Conservation (phyloP, 2,113 vertebrate species). For the Myocastor coypus region DNA sequence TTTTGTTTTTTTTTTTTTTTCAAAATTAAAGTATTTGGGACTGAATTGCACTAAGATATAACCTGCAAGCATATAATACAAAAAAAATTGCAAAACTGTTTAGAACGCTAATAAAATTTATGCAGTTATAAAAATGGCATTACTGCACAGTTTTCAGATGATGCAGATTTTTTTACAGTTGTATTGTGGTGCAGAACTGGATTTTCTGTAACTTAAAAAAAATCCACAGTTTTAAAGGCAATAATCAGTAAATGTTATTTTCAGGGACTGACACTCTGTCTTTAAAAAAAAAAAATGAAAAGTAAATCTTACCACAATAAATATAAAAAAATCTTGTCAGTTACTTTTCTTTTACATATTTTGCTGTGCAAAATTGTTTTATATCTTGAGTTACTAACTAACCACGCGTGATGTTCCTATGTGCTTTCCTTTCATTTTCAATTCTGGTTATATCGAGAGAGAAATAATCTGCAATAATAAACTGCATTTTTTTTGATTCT, state of each 20-base stretch:
- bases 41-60: conserved; percentile 97
- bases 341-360: conserved; percentile 97
- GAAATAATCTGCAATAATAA: conserved; percentile 94
- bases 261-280: conserved; percentile 98
- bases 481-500: conserved; percentile 91
- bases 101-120: conserved; percentile 93
- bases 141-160: conserved; percentile 92
- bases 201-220: conserved; percentile 93
- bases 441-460: conserved; percentile 92
- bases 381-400: conserved; percentile 95
- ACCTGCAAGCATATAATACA: conserved; percentile 93
- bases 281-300: conserved; percentile 94
- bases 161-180: conserved; percentile 94
- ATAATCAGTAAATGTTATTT: conserved; percentile 98
- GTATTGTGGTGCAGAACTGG: conserved; percentile 94
- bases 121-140: conserved; percentile 92
- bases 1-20: conserved; percentile 82
- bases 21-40: conserved; percentile 92
- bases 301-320: conserved; percentile 95
- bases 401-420: conserved; percentile 98
- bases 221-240: conserved; percentile 97
- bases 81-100: conserved; percentile 89
- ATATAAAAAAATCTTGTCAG: conserved; percentile 96
- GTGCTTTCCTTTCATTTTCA: conserved; percentile 97
- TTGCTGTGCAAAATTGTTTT: conserved; percentile 99